Evolutionary conservation across 2,113 vertebrate genomes (phyloP).

Genomic region (Podarcis cretensis): DNA sequence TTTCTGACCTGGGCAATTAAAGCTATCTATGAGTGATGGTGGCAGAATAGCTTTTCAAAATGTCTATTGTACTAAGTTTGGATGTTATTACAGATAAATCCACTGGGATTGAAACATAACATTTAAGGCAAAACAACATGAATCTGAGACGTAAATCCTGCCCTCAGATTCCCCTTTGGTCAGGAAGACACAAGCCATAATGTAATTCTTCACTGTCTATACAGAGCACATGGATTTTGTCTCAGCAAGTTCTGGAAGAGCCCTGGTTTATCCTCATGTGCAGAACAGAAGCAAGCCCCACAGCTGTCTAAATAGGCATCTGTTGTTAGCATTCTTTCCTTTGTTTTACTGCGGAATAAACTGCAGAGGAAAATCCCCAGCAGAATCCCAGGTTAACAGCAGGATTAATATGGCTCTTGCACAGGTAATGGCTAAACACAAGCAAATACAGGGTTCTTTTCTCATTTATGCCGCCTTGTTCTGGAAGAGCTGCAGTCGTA

Average conservation of each 20-base stretch:
- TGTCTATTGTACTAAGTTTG: not conserved
- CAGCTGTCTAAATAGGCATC: slow-evolving; percentile 51
- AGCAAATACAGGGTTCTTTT: not conserved
- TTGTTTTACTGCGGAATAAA: slow-evolving; percentile 51
- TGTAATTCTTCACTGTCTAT: slow-evolving; percentile 25
- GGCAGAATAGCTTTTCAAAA: slow-evolving; percentile 21
- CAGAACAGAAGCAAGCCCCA: slow-evolving; percentile 56
- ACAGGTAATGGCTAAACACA: not conserved
- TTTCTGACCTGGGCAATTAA: not conserved
- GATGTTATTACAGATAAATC: not conserved
- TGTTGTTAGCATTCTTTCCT: slow-evolving; percentile 51
- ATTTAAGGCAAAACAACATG: slow-evolving; percentile 7
- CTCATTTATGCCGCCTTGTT: not conserved
- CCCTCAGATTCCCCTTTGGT: slow-evolving; percentile 24
- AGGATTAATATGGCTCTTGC: not conserved
- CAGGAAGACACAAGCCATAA: slow-evolving; percentile 26
- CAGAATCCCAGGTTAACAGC: slow-evolving; percentile 9
- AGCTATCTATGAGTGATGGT: not conserved
- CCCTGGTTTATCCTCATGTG: slow-evolving; percentile 34
- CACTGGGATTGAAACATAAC: not conserved
- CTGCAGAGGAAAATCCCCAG: slow-evolving; percentile 26
- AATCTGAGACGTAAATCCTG: slow-evolving; percentile 23
- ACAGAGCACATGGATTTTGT: slow-evolving; percentile 27
- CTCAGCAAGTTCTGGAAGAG: slow-evolving; percentile 42
- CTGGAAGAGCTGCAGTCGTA: not conserved